Conservation (phyloP, 2,113 vertebrate genomes). For the Thoracochromis brauschi region DNA sequence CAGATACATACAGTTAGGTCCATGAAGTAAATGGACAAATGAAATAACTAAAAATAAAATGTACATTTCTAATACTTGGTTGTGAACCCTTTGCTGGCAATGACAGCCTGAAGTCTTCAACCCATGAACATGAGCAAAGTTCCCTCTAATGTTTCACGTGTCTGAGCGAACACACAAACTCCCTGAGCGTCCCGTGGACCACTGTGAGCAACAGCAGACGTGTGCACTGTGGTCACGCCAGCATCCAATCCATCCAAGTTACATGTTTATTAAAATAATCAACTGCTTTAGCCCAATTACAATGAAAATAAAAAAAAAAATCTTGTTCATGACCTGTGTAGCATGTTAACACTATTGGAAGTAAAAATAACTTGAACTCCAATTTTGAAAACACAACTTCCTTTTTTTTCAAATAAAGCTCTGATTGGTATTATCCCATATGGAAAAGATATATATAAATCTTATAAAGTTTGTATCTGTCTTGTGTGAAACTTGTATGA, state of each 20-base stretch:
- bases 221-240: fast-evolving
- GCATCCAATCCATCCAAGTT: fast-evolving
- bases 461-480: no score
- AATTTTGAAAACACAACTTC: not conserved
- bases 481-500: no score
- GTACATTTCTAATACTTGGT: not conserved
- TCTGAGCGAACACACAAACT: not conserved
- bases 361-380: not conserved
- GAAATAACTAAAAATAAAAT: not conserved
- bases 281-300: not conserved
- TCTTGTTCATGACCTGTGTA: not conserved
- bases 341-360: fast-evolving
- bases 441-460: no score
- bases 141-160: fast-evolving
- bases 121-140: not conserved
- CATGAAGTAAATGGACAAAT: not conserved
- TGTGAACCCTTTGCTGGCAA: not conserved
- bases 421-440: not conserved
- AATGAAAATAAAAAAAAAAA: not conserved
- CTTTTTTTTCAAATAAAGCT: no score
- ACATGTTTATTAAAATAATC: not conserved
- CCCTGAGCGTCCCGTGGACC: fast-evolving
- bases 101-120: not conserved
- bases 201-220: fast-evolving
- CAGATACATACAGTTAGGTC: not conserved